phyloP scores from a whole-genome alignment of 2,797 vertebrate species.

The Pangasius krempfi region DNA sequence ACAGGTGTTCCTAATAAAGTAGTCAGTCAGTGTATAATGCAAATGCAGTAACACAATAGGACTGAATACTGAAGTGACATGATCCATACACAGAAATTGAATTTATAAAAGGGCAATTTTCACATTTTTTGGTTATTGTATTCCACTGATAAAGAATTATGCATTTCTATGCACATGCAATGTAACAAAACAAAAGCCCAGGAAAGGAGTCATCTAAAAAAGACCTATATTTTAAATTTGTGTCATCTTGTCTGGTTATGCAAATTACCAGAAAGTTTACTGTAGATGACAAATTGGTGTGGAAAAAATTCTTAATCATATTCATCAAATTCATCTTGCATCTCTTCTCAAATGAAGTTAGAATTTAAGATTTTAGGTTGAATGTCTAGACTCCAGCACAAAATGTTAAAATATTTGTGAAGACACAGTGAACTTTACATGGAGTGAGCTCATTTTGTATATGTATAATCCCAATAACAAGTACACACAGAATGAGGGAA shows the following conservation, averaged over 20 bases:
- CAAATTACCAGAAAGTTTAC: background rate
- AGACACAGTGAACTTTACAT: background rate
- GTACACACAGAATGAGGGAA: constrained; percentile 6
- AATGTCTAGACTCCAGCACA: background rate
- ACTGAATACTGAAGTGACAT: constrained; percentile 10
- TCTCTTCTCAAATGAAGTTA: background rate
- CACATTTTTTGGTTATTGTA: background rate
- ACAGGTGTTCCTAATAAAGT: background rate
- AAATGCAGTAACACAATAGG: background rate
- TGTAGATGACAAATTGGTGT: background rate
- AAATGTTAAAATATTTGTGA: background rate
- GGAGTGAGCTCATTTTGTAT: constrained; percentile 20
- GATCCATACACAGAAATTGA: background rate
- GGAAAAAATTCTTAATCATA: background rate
- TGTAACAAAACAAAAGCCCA: background rate
- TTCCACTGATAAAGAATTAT: background rate
- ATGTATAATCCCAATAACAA: background rate
- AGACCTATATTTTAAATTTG: background rate
- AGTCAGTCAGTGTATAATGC: background rate
- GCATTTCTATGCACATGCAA: background rate
- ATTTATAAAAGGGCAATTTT: background rate
- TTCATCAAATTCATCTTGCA: background rate
- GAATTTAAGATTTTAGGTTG: background rate
- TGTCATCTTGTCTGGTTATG: background rate
- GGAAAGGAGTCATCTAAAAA: background rate